These are phyloP conservation scores for Catharus minimus DNA, from an alignment of 2,113 vertebrate genomes.

Conservation along the genomic window DNA sequence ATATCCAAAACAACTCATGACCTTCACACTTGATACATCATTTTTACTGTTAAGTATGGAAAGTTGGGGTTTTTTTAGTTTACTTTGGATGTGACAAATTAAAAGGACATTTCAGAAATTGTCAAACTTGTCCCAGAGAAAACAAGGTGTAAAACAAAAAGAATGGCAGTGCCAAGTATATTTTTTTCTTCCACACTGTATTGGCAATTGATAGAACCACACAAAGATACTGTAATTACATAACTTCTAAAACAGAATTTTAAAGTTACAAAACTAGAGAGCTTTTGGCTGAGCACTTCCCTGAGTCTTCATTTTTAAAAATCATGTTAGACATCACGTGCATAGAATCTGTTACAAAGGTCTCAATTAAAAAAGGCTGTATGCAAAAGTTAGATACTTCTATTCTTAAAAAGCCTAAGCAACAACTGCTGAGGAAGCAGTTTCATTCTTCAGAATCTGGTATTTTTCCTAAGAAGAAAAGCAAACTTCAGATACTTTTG, in stretches of 20 bases:
- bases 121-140: constrained; percentile 8
- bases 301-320: constrained; percentile 70
- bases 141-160: background rate
- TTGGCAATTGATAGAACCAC: constrained; percentile 29
- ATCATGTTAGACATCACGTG: background rate
- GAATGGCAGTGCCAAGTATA: background rate
- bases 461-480: constrained; percentile 4
- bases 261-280: constrained; percentile 46
- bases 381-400: background rate
- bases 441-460: background rate
- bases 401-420: background rate
- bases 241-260: background rate
- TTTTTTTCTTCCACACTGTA: background rate
- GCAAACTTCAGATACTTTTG: background rate
- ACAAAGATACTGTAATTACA: constrained; percentile 8
- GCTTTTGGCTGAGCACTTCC: constrained; percentile 71
- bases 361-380: background rate
- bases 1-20: background rate
- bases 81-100: background rate
- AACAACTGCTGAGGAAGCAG: background rate
- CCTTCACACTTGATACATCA: background rate
- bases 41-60: background rate
- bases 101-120: constrained; percentile 2
- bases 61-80: background rate
- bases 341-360: background rate